Evolutionary conservation across 2,113 vertebrate species (phyloP).

Genomic region (Lepus americanus): DNA sequence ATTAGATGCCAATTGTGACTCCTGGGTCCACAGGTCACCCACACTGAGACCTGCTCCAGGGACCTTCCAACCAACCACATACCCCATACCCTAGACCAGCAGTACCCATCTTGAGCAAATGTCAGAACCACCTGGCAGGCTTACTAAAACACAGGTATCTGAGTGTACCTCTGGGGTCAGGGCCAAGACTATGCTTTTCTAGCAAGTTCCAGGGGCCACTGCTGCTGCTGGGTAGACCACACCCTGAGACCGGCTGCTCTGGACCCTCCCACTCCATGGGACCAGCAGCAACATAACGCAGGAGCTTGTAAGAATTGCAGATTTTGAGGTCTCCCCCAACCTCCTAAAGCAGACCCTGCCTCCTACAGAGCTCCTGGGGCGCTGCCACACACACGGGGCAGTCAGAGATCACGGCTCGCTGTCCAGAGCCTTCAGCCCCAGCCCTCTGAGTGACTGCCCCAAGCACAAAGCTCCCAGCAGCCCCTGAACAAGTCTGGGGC

Average conservation of each 20-base stretch:
- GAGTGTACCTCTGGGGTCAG: neutral
- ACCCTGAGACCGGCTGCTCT: neutral
- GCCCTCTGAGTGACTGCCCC: neutral
- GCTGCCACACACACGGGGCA: fast-evolving
- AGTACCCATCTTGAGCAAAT: neutral
- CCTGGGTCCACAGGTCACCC: neutral
- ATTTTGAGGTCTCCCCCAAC: neutral
- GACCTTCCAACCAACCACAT: neutral
- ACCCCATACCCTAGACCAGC: neutral
- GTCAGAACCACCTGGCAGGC: neutral
- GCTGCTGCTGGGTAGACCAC: neutral
- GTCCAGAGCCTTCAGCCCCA: neutral
- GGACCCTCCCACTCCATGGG: neutral
- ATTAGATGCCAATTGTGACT: neutral
- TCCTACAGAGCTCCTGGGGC: neutral
- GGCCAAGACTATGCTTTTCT: neutral
- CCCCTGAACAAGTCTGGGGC: too few species aligned
- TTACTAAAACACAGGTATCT: neutral
- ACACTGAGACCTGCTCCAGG: neutral
- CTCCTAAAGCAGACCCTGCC: neutral
- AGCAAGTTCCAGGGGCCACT: neutral
- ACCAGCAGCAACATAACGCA: neutral
- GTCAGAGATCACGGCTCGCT: too few species aligned
- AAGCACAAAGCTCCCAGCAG: neutral
- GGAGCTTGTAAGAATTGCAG: neutral